Conservation (phyloP, 2,888 invertebrate genomes). For the Patella pellucida region DNA sequence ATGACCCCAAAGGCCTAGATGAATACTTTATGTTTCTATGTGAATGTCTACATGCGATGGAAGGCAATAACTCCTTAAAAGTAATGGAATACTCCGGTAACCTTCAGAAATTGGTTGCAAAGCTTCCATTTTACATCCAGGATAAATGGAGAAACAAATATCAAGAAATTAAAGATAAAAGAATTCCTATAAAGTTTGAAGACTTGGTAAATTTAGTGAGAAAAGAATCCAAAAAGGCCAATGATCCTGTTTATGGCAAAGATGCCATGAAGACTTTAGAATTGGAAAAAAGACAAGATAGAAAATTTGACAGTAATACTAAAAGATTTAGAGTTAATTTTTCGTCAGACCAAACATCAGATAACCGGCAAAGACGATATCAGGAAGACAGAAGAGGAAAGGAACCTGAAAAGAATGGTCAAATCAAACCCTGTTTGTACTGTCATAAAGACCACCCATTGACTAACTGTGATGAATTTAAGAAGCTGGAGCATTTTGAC, state of each 20-base stretch:
- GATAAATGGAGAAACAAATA: not conserved
- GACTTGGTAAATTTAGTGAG: slow-evolving; percentile 1
- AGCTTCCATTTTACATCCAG: not conserved
- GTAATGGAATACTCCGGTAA: not conserved
- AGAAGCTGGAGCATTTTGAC: not conserved
- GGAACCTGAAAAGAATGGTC: not conserved
- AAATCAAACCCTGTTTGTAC: not conserved
- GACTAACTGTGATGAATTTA: not conserved
- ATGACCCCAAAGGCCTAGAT: slow-evolving; percentile 2
- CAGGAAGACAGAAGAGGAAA: not conserved
- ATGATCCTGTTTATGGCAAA: not conserved
- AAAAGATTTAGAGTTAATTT: not conserved
- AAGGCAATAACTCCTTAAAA: not conserved
- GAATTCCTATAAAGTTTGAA: not conserved
- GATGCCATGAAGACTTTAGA: not conserved
- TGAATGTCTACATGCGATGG: not conserved
- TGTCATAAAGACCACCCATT: not conserved
- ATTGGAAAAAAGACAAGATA: not conserved
- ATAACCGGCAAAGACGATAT: not conserved
- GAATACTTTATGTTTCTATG: not conserved
- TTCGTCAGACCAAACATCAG: not conserved
- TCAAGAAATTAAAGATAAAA: not conserved
- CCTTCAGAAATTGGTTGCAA: not conserved
- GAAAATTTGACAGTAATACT: not conserved
- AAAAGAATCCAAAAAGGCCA: slow-evolving; percentile 3